phyloP scores from a whole-genome alignment of 2,113 vertebrate species.

The Bubo bubo region DNA sequence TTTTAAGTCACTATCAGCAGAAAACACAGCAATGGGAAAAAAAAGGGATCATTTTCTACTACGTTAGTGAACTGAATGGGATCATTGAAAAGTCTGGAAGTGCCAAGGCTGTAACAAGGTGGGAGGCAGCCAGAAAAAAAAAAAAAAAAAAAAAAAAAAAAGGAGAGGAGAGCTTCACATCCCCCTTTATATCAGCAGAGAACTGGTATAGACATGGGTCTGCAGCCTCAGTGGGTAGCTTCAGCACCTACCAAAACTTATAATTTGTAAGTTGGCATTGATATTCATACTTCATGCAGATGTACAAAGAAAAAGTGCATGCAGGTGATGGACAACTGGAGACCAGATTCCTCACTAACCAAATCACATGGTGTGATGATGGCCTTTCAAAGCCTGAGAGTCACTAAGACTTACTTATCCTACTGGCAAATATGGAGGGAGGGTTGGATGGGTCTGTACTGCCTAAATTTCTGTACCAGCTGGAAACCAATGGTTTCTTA shows the following conservation, averaged over 20 bases:
- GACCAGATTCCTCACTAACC: not conserved
- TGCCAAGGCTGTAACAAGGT: not conserved
- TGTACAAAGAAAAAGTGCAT: not conserved
- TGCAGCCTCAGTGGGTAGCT: not conserved
- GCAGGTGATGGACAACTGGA: not conserved
- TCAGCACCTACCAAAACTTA: not conserved
- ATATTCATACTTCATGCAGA: not conserved
- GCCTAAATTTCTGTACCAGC: not conserved
- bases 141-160: not conserved
- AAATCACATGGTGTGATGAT: not conserved
- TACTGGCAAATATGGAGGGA: not conserved
- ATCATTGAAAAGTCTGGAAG: not conserved
- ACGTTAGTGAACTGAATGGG: not conserved
- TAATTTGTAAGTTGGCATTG: not conserved
- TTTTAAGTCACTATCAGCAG: not conserved
- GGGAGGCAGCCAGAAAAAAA: not conserved
- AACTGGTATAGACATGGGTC: not conserved
- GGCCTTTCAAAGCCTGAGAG: not conserved
- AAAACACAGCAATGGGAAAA: not conserved
- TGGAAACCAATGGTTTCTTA: not conserved
- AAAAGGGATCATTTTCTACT: not conserved
- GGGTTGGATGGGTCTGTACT: not conserved
- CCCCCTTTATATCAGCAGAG: not conserved
- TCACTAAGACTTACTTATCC: not conserved
- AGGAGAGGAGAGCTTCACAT: not conserved